phyloP scores from a whole-genome alignment of 2,797 vertebrate species.

The Malurus leucopterus region DNA sequence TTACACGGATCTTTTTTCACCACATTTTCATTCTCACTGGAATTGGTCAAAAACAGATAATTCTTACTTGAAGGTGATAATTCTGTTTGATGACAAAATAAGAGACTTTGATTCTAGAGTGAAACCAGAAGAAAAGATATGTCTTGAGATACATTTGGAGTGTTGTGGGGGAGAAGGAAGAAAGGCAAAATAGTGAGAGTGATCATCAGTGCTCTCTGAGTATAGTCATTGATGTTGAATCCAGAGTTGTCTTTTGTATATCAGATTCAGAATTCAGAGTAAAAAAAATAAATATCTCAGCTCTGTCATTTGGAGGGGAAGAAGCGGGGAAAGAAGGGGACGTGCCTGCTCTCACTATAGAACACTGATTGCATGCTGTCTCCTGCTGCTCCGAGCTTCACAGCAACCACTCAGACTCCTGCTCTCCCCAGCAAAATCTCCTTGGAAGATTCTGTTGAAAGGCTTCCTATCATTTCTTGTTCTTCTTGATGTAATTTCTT shows the following conservation, averaged over 20 bases:
- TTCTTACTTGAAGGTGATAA: neutral
- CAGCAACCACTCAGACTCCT: neutral
- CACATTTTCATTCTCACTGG: neutral
- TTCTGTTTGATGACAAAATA: neutral
- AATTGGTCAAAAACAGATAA: neutral
- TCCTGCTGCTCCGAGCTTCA: neutral
- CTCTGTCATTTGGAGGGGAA: neutral
- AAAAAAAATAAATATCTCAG: neutral
- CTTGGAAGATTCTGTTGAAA: neutral
- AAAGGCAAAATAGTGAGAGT: neutral
- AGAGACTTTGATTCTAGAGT: neutral
- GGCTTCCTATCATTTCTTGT: neutral
- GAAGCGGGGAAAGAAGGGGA: neutral
- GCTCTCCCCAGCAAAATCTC: neutral
- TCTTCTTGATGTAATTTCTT: neutral
- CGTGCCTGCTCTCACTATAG: neutral
- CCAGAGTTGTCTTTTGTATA: neutral
- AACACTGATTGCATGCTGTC: neutral
- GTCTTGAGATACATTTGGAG: neutral
- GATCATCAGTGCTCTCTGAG: neutral
- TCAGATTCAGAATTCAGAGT: neutral
- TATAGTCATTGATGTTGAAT: neutral
- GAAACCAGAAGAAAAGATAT: neutral
- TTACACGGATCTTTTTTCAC: neutral
- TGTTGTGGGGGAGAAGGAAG: neutral